These are phyloP conservation scores for Lycorma delicatula DNA, from an alignment of 1,140 invertebrate species.

Conservation along the genomic window DNA sequence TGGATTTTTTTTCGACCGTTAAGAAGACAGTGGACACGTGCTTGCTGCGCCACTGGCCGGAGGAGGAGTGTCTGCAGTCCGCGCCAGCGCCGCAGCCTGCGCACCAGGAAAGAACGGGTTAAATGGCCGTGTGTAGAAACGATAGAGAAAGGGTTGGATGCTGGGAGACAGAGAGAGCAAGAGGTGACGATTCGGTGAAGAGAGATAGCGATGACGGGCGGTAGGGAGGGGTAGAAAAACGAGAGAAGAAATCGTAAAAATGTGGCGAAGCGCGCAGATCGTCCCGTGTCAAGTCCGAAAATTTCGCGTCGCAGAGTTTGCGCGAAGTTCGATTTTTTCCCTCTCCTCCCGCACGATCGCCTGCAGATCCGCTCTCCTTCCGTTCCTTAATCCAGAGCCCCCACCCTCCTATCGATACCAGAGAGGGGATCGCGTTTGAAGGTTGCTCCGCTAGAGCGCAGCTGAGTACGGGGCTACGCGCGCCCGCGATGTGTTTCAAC, in stretches of 20 bases:
- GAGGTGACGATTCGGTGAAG: slow-evolving; percentile 5
- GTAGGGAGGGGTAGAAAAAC: slow-evolving; percentile 7
- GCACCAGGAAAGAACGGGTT: slow-evolving; percentile 11
- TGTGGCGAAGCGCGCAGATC: slow-evolving; percentile 26
- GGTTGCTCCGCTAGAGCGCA: slow-evolving; percentile 33
- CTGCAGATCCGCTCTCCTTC: slow-evolving; percentile 2
- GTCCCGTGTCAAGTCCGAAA: slow-evolving; percentile 21
- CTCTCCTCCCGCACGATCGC: slow-evolving; percentile 15
- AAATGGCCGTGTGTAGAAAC: slow-evolving; percentile 5
- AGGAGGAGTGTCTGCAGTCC: no score
- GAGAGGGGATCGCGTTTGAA: slow-evolving; percentile 24
- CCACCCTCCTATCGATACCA: slow-evolving; percentile 13
- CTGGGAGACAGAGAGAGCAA: slow-evolving; percentile 4
- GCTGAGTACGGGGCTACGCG: slow-evolving; percentile 43
- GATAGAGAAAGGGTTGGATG: slow-evolving; percentile 4
- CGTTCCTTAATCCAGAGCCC: slow-evolving; percentile 4
- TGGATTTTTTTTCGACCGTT: no score
- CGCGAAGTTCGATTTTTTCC: slow-evolving; percentile 16
- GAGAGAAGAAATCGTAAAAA: slow-evolving; percentile 23
- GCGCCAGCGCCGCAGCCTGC: slow-evolving; percentile 6
- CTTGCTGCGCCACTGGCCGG: no score
- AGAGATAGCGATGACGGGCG: neutral
- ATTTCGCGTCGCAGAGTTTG: slow-evolving; percentile 19
- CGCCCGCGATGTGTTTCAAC: slow-evolving; percentile 42
- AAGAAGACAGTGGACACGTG: no score